Percentiles rank a stretch among this genome's conserved stretches.
Evolutionary conservation across 2,888 invertebrate species (phyloP).

Genomic region (Ischnura elegans): DNA sequence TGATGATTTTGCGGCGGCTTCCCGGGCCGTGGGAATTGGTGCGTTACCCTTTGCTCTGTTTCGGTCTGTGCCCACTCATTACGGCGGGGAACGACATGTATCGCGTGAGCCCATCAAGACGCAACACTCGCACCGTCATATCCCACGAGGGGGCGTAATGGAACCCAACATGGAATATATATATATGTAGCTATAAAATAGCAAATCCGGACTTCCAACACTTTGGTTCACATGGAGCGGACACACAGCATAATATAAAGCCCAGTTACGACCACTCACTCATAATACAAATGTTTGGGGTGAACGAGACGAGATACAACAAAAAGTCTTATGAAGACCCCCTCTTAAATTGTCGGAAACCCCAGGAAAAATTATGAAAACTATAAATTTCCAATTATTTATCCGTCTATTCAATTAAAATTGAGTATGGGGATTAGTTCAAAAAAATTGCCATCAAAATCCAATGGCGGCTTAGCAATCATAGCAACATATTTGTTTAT

Average conservation of each 20-base stretch:
- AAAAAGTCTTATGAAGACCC: no score
- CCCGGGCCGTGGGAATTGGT: neutral
- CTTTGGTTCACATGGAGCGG: neutral
- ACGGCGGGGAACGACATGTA: neutral
- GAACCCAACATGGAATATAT: neutral
- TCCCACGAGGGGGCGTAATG: neutral
- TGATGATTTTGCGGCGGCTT: neutral
- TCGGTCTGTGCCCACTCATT: neutral
- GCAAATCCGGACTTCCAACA: neutral
- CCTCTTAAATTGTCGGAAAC: no score
- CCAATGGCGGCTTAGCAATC: no score
- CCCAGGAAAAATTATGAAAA: no score
- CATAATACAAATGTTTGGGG: no score
- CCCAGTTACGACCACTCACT: no score
- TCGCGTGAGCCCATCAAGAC: neutral
- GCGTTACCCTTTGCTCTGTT: neutral
- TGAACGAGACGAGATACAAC: no score
- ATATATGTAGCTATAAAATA: neutral
- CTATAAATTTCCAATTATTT: no score
- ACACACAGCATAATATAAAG: neutral
- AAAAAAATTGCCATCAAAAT: no score
- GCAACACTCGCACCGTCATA: neutral
- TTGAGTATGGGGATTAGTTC: no score
- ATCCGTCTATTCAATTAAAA: no score
- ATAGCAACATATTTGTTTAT: no score